These are phyloP conservation scores for Florisuga fusca DNA, from an alignment of 2,797 vertebrate genomes.

Conservation along the genomic window DNA sequence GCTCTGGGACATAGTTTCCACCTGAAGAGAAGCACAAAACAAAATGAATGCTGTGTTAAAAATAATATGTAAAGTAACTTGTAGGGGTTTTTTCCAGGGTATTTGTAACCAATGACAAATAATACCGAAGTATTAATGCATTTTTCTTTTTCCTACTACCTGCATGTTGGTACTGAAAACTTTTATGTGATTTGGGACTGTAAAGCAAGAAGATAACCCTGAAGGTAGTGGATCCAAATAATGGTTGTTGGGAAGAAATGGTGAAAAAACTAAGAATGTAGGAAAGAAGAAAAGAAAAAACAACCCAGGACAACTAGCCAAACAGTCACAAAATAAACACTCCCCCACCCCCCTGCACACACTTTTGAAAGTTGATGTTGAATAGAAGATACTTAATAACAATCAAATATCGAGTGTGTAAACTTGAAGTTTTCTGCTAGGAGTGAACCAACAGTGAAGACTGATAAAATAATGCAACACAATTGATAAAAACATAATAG, in stretches of 20 bases:
- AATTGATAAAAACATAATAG: neutral
- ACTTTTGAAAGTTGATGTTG: neutral
- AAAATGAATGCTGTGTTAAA: neutral
- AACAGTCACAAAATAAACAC: neutral
- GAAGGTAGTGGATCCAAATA: neutral
- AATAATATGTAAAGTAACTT: neutral
- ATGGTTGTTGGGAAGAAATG: neutral
- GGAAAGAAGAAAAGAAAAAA: too few species aligned
- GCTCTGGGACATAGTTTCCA: neutral
- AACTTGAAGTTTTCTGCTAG: neutral
- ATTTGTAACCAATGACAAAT: neutral
- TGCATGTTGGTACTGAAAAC: neutral
- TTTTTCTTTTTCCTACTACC: neutral
- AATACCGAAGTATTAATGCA: neutral
- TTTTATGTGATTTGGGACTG: neutral
- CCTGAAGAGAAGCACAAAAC: neutral
- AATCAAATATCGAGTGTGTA: neutral
- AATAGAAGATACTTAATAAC: neutral
- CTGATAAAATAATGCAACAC: neutral
- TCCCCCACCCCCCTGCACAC: too few species aligned
- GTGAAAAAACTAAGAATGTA: neutral
- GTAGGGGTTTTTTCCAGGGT: neutral
- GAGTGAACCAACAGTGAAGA: neutral
- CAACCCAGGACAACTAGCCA: neutral
- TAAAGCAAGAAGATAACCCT: neutral